Evolutionary conservation across 2,113 vertebrate genomes (phyloP).

Genomic region (Mirza zaza): DNA sequence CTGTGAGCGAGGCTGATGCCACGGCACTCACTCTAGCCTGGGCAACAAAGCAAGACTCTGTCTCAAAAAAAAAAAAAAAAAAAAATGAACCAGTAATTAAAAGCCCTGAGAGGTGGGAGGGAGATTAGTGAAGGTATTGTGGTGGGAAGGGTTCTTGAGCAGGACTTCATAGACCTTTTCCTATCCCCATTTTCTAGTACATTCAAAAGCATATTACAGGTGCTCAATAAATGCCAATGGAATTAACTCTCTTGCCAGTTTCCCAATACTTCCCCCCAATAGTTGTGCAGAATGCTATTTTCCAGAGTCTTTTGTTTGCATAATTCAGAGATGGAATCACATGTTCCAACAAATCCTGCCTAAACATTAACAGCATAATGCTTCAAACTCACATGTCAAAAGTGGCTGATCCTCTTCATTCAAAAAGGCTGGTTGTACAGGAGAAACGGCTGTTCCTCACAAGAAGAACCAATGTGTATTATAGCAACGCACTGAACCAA

Average conservation of each 20-base stretch:
- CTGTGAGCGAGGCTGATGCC: too few species aligned
- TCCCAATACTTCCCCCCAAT: neutral
- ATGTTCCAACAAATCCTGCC: neutral
- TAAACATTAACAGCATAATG: neutral
- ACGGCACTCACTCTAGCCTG: too few species aligned
- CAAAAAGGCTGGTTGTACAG: neutral
- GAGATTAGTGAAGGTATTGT: neutral
- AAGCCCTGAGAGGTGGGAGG: neutral
- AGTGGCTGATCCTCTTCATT: neutral
- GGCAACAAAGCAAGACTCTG: too few species aligned
- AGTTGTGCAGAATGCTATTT: constrained; percentile 16
- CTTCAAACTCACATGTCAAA: neutral
- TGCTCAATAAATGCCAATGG: neutral
- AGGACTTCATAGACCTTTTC: neutral
- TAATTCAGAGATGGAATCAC: neutral
- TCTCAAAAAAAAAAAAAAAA: too few species aligned
- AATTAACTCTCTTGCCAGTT: neutral
- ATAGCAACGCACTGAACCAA: constrained; percentile 11
- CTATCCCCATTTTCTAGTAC: neutral
- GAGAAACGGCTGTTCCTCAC: neutral
- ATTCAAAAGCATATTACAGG: neutral
- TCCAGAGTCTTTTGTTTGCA: neutral
- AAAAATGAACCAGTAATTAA: neutral
- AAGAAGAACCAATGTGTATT: neutral
- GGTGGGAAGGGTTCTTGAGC: neutral